Evolutionary conservation across 2,113 vertebrate species (phyloP), one percentile per base, ranked within the genome.

Genomic region (Pollachius pollachius): DNA sequence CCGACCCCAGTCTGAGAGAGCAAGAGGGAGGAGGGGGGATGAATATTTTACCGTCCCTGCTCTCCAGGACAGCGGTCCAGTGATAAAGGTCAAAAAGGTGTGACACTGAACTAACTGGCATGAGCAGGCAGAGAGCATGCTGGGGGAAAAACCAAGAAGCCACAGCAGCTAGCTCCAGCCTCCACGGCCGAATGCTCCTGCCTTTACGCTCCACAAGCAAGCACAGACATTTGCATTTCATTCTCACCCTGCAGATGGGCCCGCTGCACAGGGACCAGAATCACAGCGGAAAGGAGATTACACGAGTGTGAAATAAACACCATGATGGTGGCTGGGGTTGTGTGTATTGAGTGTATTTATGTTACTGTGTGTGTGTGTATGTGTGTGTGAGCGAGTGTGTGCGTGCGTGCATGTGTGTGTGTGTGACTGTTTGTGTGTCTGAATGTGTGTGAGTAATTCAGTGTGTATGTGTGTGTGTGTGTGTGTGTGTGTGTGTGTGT

Each of bases 151-250:
- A 48, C 41, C 11, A 48, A 48, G 11, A 48, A 1, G 1, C 41
- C 73, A 81, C 70, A 68, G 13, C 73, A 66, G 30, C 30, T 71
- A 37, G 16, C 7, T 30, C 41, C 70, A 8, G 41, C 70, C 82
- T 86, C 86, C 81, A 87, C 68, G 84, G 79, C 83, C 82, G 79
- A 63, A 11, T 3, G 70, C 74, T 73, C 75, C 65, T 70, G 56
- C 65, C 69, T 64, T 21, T 69, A 76, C 56, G 67, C 68, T 83
- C 83, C 69, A 68, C 64, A 56, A 78, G 74, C 79, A 84, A 85
- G 86, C 73, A 83, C 73, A 79, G 62, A 34, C 64, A 86, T 87
- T 87, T 87, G 76, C 80, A 85, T 85, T 80, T 83, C 52, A 73
- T 73, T 80, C 65, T 52, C 74, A 64, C 76, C 71, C 69, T 72